These are phyloP conservation scores for Cirrhinus molitorella DNA, from an alignment of 2,797 vertebrate genomes.

Conservation along the genomic window DNA sequence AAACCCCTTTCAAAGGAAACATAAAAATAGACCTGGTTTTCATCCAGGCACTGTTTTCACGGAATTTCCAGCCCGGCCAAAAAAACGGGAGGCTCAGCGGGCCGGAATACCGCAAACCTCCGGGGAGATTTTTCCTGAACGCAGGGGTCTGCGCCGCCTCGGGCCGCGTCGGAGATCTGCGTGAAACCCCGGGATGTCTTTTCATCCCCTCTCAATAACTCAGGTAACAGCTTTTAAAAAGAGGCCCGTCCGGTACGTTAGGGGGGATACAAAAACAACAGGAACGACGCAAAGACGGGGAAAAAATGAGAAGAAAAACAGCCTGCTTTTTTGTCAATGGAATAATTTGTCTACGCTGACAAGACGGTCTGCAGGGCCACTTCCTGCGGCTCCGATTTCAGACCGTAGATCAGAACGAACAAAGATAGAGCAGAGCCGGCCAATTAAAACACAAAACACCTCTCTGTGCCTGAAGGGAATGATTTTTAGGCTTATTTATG, in stretches of 20 bases:
- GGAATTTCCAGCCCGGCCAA: conserved; percentile 70
- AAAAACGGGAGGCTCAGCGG: conserved; percentile 65
- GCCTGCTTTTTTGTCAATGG: conserved; percentile 68
- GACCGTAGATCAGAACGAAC: conserved; percentile 63
- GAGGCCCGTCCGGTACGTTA: conserved; percentile 65
- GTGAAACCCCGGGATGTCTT: conserved; percentile 54
- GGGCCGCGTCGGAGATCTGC: conserved; percentile 63
- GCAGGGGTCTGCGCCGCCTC: conserved; percentile 69
- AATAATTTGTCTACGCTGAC: conserved; percentile 83
- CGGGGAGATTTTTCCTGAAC: conserved; percentile 74
- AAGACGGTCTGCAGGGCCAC: conserved; percentile 84
- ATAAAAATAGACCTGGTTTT: conserved; percentile 76
- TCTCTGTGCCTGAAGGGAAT: conserved; percentile 37
- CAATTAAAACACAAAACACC: conserved; percentile 61
- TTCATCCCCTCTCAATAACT: conserved; percentile 74
- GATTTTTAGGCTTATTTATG: conserved; percentile 50
- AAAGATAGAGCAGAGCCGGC: conserved; percentile 53
- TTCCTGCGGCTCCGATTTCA: conserved; percentile 87
- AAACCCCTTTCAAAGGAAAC: conserved; percentile 49
- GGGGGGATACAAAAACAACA: conserved; percentile 73
- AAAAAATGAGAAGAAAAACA: conserved; percentile 58
- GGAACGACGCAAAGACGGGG: conserved; percentile 60
- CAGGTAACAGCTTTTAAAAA: conserved; percentile 77
- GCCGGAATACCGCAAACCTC: conserved; percentile 77
- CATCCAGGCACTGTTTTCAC: conserved; percentile 68